These are phyloP conservation scores for Aramus guarauna DNA, from an alignment of 2,113 vertebrate genomes.

Conservation along the genomic window DNA sequence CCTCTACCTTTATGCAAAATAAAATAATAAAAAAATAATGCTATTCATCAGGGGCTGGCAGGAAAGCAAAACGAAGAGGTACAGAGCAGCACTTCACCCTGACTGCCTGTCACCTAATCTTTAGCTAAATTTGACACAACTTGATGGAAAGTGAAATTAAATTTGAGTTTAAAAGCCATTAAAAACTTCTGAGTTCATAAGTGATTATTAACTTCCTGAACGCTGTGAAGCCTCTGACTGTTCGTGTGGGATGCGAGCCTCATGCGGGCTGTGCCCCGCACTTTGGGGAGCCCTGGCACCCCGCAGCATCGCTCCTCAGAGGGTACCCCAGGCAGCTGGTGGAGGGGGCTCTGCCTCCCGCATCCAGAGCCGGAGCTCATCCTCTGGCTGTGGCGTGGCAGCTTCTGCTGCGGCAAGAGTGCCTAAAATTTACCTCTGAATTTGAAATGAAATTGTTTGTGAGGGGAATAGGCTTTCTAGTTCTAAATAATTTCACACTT, in stretches of 20 bases:
- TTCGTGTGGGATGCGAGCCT: background rate
- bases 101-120: background rate
- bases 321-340: background rate
- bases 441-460: background rate
- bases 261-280: background rate
- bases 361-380: background rate
- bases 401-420: background rate
- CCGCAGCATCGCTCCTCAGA: background rate
- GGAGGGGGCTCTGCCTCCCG: fast-evolving
- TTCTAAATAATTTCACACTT: background rate
- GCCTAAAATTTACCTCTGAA: background rate
- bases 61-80: background rate
- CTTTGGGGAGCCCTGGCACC: background rate
- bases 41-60: background rate
- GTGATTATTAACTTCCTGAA: background rate
- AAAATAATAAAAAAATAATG: background rate
- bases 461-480: background rate
- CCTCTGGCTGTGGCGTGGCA: background rate
- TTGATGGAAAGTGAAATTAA: slow-evolving; percentile 37
- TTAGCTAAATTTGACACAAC: background rate
- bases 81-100: background rate
- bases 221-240: background rate
- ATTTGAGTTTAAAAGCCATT: background rate
- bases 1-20: background rate
- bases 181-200: background rate